Evolutionary conservation across 1,140 invertebrate genomes (phyloP).

Genomic region (Microplitis demolitor): DNA sequence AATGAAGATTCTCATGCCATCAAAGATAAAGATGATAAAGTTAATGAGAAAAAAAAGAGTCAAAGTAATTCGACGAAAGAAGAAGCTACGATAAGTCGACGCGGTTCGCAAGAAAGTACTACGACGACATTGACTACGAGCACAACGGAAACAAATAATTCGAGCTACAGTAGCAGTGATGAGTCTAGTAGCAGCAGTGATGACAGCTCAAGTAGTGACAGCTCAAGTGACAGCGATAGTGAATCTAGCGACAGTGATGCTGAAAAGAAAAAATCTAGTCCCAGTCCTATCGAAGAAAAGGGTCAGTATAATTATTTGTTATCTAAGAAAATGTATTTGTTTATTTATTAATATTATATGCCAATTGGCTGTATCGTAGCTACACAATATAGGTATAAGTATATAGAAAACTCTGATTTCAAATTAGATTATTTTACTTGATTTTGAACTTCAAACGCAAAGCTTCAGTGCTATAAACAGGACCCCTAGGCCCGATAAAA

Average conservation of each 20-base stretch:
- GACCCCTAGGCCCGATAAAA: no score
- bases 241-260: conserved; percentile 53
- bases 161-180: conserved; percentile 55
- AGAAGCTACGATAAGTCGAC: conserved; percentile 44
- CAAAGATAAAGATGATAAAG: conserved; percentile 27
- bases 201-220: conserved; percentile 54
- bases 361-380: no score
- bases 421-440: no score
- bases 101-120: conserved; percentile 58
- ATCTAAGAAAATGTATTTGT: no score
- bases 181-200: conserved; percentile 55
- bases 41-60: conserved; percentile 42
- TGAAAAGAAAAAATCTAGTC: conserved; percentile 48
- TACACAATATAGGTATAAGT: no score
- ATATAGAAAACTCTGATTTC: no score
- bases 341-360: conserved; percentile 1
- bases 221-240: conserved; percentile 52
- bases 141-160: conserved; percentile 55
- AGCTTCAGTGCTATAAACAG: no score
- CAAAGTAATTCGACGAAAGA: conserved; percentile 37
- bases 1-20: not conserved
- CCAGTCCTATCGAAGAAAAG: conserved; percentile 34
- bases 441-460: no score
- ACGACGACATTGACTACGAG: conserved; percentile 54
- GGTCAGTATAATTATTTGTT: conserved; percentile 28